A percentile compares a stretch with the other conserved stretches of the same genome.
Conservation (phyloP, 2,797 vertebrate genomes). For the Steatocranus sp. region DNA sequence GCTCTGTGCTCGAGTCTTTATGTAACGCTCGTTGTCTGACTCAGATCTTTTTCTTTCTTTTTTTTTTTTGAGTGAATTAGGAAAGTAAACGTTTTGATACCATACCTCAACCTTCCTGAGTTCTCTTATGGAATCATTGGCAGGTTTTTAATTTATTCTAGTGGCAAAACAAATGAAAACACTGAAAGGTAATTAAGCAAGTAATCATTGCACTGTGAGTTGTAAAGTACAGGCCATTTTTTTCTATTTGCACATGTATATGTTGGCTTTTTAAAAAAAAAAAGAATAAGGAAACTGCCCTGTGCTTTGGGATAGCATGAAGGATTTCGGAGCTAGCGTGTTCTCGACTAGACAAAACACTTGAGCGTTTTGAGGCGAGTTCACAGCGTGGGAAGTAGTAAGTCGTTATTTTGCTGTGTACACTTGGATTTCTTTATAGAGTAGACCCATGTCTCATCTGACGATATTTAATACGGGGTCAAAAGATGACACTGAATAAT, state of each 20-base stretch:
- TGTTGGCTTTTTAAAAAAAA: constrained; percentile 77
- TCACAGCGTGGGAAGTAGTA: constrained; percentile 51
- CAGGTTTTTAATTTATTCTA: constrained; percentile 80
- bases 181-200: constrained; percentile 67
- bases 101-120: constrained; percentile 96
- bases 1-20: constrained; percentile 59
- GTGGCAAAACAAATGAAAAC: constrained; percentile 57
- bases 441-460: constrained; percentile 56
- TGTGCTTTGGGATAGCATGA: constrained; percentile 83
- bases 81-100: constrained; percentile 83
- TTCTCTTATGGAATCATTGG: constrained; percentile 84
- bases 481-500: constrained; percentile 90
- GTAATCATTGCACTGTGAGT: constrained; percentile 97
- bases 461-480: constrained; percentile 84
- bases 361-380: constrained; percentile 47
- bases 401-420: constrained; percentile 61
- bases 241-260: constrained; percentile 95
- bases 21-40: constrained; percentile 59
- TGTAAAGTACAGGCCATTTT: constrained; percentile 93
- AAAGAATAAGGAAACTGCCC: constrained; percentile 41
- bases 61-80: constrained; percentile 79
- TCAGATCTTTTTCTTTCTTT: constrained; percentile 43
- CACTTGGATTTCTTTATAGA: constrained; percentile 67
- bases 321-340: constrained; percentile 78
- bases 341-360: constrained; percentile 50